These are phyloP conservation scores for Acrocera orbiculus DNA, from an alignment of 2,888 invertebrate species.

Conservation along the genomic window DNA sequence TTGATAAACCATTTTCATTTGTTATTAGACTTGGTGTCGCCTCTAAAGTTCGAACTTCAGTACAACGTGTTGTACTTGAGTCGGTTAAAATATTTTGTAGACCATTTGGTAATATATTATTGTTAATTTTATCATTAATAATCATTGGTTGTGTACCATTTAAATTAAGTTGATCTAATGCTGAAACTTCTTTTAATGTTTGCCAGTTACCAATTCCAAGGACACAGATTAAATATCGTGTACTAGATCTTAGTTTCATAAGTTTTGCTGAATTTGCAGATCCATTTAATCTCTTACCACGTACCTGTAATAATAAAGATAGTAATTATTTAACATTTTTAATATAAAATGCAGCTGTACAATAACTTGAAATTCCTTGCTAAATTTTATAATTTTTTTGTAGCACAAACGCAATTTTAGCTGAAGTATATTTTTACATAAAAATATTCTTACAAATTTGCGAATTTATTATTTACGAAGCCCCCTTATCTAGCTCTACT, in stretches of 20 bases:
- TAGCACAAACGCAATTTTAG: too few species aligned
- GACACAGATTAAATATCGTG: constrained; percentile 72
- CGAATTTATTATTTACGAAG: too few species aligned
- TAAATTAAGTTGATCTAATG: constrained; percentile 24
- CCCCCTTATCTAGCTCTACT: too few species aligned
- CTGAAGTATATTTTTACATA: too few species aligned
- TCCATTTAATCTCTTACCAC: constrained; percentile 56
- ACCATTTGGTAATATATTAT: constrained; percentile 41
- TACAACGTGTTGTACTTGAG: constrained; percentile 57
- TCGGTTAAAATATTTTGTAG: constrained; percentile 43
- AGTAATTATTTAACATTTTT: too few species aligned
- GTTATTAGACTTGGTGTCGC: constrained; percentile 44
- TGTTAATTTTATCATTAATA: constrained; percentile 26
- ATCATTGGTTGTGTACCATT: constrained; percentile 19
- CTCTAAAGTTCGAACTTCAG: constrained; percentile 56
- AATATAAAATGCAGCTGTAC: too few species aligned
- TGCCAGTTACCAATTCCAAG: constrained; percentile 67
- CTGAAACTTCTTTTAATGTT: constrained; percentile 27
- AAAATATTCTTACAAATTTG: too few species aligned
- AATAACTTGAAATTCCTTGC: too few species aligned
- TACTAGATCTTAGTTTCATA: constrained; percentile 56
- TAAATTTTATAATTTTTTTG: too few species aligned
- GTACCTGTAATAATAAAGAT: constrained; percentile 47
- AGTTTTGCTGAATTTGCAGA: constrained; percentile 56
- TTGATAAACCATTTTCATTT: constrained; percentile 38